Evolutionary conservation across 2,113 vertebrate genomes (phyloP).

Genomic region (Sterrhoptilus dennistouni): DNA sequence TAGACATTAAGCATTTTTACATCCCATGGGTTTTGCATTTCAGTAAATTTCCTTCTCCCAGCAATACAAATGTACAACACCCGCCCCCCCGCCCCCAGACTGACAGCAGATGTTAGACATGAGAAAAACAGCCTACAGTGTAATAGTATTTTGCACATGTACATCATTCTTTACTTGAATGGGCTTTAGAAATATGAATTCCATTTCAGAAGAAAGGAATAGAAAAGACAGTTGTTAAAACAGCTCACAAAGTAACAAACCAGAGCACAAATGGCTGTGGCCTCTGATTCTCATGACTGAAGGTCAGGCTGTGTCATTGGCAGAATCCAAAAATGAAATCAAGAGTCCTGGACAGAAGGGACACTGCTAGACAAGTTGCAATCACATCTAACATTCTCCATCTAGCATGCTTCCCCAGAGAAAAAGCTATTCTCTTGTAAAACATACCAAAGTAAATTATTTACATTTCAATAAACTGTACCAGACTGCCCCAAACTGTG

Average conservation of each 20-base stretch:
- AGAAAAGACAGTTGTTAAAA: neutral
- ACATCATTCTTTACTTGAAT: neutral
- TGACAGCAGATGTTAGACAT: neutral
- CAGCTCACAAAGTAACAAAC: neutral
- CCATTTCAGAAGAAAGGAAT: neutral
- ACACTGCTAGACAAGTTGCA: neutral
- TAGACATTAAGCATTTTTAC: neutral
- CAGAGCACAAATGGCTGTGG: neutral
- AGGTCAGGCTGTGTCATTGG: neutral
- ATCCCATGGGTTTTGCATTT: neutral
- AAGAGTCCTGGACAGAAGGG: neutral
- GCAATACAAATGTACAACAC: neutral
- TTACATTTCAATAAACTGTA: neutral
- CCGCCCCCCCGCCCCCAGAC: accelerated
- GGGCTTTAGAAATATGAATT: neutral
- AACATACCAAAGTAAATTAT: neutral
- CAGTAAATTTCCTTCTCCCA: neutral
- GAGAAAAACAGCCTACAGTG: neutral
- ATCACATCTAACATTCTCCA: neutral
- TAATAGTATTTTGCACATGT: neutral
- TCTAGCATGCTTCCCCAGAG: neutral
- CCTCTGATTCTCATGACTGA: neutral
- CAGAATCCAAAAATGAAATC: neutral
- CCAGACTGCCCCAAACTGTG: neutral
- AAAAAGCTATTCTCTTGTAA: neutral